Conservation (phyloP, 2,113 vertebrate species). For the Pseudolaguvia tuberculata region DNA sequence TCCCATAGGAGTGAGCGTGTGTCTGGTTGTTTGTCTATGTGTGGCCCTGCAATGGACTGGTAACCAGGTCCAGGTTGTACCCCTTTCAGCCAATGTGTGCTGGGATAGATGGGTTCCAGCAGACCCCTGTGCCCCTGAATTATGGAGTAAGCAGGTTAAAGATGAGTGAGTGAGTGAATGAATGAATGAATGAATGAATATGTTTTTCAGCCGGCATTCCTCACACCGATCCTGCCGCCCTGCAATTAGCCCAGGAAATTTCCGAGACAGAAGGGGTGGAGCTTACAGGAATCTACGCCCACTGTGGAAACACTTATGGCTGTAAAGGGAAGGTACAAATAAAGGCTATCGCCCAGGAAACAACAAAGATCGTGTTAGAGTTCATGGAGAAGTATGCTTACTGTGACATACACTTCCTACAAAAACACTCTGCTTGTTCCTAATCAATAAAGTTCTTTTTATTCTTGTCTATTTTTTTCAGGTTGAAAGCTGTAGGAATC, state of each 20-base stretch:
- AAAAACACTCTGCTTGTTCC: not conserved
- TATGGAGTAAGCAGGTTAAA: too few relatives aligned
- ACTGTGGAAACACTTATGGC: constrained; percentile 79
- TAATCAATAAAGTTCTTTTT: not conserved
- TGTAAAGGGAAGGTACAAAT: constrained; percentile 65
- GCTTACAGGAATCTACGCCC: constrained; percentile 73
- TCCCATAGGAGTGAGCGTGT: too few relatives aligned
- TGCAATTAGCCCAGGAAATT: constrained; percentile 66
- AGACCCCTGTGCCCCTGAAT: too few relatives aligned
- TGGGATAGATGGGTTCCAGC: too few relatives aligned
- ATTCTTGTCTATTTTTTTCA: constrained; percentile 42
- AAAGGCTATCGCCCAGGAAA: constrained; percentile 68
- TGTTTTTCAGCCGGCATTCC: constrained; percentile 66
- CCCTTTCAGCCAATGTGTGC: too few relatives aligned
- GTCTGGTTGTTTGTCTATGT: too few relatives aligned
- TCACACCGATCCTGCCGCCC: constrained; percentile 61
- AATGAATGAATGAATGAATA: too few relatives aligned
- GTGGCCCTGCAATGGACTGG: too few relatives aligned
- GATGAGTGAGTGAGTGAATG: too few relatives aligned
- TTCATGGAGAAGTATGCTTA: constrained; percentile 73
- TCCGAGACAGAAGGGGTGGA: constrained; percentile 55
- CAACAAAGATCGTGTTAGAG: constrained; percentile 60
- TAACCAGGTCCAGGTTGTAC: too few relatives aligned
- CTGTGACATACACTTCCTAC: not conserved
- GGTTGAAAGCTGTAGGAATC: constrained; percentile 69